phyloP scores from a whole-genome alignment of 2,113 vertebrate species.

The Ptyas mucosa region DNA sequence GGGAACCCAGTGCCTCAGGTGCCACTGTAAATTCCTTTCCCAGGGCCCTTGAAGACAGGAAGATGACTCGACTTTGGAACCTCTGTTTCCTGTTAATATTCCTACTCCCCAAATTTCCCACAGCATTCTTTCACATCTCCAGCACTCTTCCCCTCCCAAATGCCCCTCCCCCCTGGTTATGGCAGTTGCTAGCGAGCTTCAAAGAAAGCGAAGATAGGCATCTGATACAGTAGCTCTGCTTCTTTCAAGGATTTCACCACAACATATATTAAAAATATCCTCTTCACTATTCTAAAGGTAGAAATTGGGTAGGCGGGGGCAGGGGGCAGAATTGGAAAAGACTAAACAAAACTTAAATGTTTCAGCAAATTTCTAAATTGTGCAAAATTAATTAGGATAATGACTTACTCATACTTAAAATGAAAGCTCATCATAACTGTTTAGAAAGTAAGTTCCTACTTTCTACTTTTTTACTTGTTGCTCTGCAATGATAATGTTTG shows the following conservation, averaged over 20 bases:
- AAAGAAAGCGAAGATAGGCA: no score
- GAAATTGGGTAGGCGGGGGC: neutral
- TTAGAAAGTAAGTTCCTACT: neutral
- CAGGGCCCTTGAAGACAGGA: no score
- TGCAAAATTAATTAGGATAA: neutral
- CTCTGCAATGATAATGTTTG: neutral
- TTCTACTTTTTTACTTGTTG: neutral
- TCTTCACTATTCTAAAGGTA: neutral
- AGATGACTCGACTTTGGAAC: no score
- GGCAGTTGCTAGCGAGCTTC: no score
- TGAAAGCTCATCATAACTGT: neutral
- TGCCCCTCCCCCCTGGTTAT: no score
- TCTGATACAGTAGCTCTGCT: neutral
- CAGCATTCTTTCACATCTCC: no score
- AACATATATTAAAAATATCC: neutral
- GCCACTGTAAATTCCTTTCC: no score
- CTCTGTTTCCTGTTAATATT: no score
- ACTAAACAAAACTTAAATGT: neutral
- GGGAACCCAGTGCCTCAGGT: no score
- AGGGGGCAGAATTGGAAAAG: neutral
- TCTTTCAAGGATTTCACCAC: neutral
- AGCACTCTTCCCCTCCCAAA: no score
- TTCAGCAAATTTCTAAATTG: neutral
- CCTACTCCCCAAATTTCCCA: no score
- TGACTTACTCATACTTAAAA: neutral